Conservation (phyloP, 2,113 vertebrate species). For the Camelus dromedarius region DNA sequence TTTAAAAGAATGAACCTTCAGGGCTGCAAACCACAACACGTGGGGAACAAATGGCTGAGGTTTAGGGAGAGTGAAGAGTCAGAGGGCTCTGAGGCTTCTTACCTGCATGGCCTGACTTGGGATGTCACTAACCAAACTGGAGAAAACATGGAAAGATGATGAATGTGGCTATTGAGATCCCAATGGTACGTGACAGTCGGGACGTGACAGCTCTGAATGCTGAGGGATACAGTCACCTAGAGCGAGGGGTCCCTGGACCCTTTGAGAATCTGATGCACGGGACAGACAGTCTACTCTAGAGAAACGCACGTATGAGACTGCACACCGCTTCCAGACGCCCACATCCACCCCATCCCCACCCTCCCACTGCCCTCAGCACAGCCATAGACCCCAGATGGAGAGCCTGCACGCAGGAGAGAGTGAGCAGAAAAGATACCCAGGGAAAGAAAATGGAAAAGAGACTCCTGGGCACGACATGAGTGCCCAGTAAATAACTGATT, state of each 20-base stretch:
- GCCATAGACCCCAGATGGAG: not conserved
- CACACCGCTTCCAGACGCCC: accelerated
- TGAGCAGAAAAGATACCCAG: no score
- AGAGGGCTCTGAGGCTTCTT: not conserved
- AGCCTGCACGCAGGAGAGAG: not conserved
- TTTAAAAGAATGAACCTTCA: no score
- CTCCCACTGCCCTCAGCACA: accelerated
- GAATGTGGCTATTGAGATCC: not conserved
- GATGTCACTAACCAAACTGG: no score
- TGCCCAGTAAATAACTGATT: accelerated
- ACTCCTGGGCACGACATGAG: accelerated
- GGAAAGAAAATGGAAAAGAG: not conserved
- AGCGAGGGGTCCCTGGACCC: not conserved
- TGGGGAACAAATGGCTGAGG: not conserved
- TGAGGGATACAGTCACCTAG: not conserved
- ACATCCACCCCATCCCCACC: not conserved
- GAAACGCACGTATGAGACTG: accelerated
- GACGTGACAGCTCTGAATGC: not conserved
- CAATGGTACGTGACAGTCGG: not conserved
- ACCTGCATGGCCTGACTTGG: not conserved
- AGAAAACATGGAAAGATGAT: not conserved
- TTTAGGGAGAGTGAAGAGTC: not conserved
- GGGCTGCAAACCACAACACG: not conserved
- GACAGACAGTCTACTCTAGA: accelerated
- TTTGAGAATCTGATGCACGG: not conserved